Evolutionary conservation across 2,113 vertebrate species (phyloP), one percentile per base, ranked within the genome.

Genomic region (Sinocyclocheilus grahami): DNA sequence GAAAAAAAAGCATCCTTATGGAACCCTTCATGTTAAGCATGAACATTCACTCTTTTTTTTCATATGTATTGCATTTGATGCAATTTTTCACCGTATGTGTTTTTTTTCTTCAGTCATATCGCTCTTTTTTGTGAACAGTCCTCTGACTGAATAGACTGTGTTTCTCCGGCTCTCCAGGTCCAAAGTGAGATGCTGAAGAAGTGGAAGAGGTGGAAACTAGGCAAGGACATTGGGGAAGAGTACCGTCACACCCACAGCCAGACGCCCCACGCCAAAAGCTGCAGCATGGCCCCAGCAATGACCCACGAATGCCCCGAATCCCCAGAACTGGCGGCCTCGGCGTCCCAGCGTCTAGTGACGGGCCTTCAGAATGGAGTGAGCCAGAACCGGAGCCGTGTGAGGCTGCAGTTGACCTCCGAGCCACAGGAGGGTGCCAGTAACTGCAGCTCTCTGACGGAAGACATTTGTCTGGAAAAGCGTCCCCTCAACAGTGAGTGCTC

Each of bases 201-300:
- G 74, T 99, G 97, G 97, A 96, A 93, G 84, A 93, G 94, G 58
- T 97, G 97, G 97, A 97, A 95, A 77, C 88, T 96, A 88, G 97
- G 97, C 1, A 95, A 95, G 86, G 96, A 95, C 77, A 96, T 98
- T 4, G 95, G 94, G 0, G 96, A 96, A 87, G 95, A 96, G 91
- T 96, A 96, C 90, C 95, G 92, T 72, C 94, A 94, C 89, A 95
- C 94, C 0, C 89, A 96, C 92, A 95, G 96, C 94, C 96, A 96
- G 0, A 89, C 84, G 0, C 93, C 94, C 0, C 92, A 94, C 0
- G 76, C 91, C 39, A 95, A 93, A 89, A 93, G 92, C 0, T 90
- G 93, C 0, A 89, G 92, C 0, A 87, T 92, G 0, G 92, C 84
- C 51, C 88, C 88, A 9, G 82, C 89, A 0, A 83, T 87, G 83